Base-by-base conservation (phyloP, 1,140 invertebrate genomes). In the Patella vulgata region DNA sequence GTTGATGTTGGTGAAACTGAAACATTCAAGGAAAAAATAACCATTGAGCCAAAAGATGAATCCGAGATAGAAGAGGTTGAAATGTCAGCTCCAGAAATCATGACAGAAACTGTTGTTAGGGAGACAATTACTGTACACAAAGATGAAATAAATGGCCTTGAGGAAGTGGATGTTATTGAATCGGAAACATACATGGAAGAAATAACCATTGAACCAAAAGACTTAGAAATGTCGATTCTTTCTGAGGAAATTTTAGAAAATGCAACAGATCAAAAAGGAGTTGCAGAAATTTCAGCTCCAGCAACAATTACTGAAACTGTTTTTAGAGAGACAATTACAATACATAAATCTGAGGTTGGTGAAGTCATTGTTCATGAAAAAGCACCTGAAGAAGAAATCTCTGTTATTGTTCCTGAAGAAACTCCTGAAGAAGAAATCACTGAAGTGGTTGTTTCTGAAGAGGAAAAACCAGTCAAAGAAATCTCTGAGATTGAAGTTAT, bases 11-110 rank as follows among this genome's bases (percentile, higher is more conserved):
- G 57, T 23, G 63, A 62, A 47, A 36, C 33, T 46, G 48, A 64
- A 43, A 57, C 42, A 44, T 39, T 50, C 55, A 51, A 43, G 25
- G 44, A 62, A 51, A 63, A 65, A 51, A 54, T 68, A 21, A 56
- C 43, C n/a, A 21, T 59, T 23, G 53, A 54, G 21, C 11, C 56
- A 30, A 46, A 55, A 57, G 27, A 60, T 23, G 47, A 31, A 17
- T 17, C 47, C 39, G 51, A 62, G 27, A 17, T 52, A 5, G 30
- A 39, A 48, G 58, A 59, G 28, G 33, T 39, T 30, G 52, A 27
- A 1, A 44, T 46, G 5, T 36, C 33, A 8, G 33, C 43, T 30
- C 50, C 60, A 44, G 59, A 52, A 50, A 48, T 63, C 17, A 42
- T 21, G 33, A 47, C 48, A 33, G 61, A 68, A 51, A 39, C 12